Percentiles rank a stretch among this genome's conserved stretches.
Conservation (phyloP, 2,797 vertebrate genomes). For the Crocidura indochinensis region DNA sequence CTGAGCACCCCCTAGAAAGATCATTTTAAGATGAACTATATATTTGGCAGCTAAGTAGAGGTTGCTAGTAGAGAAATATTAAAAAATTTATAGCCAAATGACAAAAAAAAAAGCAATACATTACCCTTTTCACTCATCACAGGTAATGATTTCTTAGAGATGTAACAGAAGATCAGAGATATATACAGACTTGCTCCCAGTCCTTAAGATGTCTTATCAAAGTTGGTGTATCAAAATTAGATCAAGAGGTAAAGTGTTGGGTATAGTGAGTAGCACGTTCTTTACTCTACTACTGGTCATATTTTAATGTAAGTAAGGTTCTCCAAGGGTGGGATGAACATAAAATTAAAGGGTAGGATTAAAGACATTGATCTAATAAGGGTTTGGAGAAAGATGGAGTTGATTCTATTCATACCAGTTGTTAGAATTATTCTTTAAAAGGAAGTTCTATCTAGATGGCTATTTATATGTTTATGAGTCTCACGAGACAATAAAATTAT, state of each 20-base stretch:
- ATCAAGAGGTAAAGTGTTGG: neutral
- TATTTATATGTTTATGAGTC: slow-evolving; percentile 3
- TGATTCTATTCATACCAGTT: neutral
- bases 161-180: neutral
- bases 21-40: slow-evolving; percentile 17
- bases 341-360: neutral
- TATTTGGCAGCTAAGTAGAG: neutral
- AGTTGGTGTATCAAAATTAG: neutral
- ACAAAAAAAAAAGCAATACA: neutral
- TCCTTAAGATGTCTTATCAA: neutral
- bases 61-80: slow-evolving; percentile 26
- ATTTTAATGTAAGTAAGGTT: slow-evolving; percentile 1
- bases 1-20: neutral
- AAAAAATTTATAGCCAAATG: slow-evolving; percentile 10
- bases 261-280: neutral
- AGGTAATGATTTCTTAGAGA: neutral
- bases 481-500: neutral
- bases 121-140: neutral
- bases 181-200: neutral
- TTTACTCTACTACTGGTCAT: neutral
- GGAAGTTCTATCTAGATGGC: slow-evolving; percentile 25
- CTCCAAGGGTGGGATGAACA: neutral
- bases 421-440: slow-evolving; percentile 40
- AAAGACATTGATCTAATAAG: neutral
- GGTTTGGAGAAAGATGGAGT: neutral